These are phyloP conservation scores for Argynnis bischoffii DNA, from an alignment of 2,888 invertebrate species.

Conservation along the genomic window DNA sequence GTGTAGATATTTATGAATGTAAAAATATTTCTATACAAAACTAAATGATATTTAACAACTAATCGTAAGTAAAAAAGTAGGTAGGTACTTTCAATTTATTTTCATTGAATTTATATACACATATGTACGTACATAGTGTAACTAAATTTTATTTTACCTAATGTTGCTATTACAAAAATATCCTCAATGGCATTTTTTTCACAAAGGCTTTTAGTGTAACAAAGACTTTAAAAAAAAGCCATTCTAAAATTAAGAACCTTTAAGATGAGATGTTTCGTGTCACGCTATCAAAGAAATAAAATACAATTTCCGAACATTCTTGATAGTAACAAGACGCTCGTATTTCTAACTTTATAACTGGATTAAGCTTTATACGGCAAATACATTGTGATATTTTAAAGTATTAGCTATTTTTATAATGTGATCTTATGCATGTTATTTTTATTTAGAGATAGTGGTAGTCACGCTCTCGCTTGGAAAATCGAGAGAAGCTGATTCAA, in stretches of 20 bases:
- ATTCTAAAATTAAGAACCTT: not conserved
- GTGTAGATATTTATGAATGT: too few relatives aligned
- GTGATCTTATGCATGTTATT: too few relatives aligned
- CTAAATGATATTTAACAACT: too few relatives aligned
- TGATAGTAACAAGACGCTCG: slow-evolving; percentile 11
- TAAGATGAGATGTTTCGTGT: slow-evolving; percentile 1
- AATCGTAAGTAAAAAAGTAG: too few relatives aligned
- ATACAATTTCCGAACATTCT: slow-evolving; percentile 12
- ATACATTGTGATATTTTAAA: too few relatives aligned
- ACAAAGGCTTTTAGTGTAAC: slow-evolving; percentile 3
- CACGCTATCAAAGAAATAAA: slow-evolving; percentile 3
- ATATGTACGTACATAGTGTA: not conserved
- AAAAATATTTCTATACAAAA: too few relatives aligned
- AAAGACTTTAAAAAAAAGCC: not conserved
- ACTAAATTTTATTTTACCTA: not conserved
- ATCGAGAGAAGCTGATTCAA: too few relatives aligned
- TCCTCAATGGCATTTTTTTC: not conserved
- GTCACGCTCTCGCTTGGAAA: too few relatives aligned
- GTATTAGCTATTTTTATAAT: too few relatives aligned
- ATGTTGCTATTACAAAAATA: not conserved
- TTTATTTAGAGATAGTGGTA: too few relatives aligned
- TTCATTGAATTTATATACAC: not conserved
- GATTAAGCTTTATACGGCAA: not conserved
- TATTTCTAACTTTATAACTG: slow-evolving; percentile 7
- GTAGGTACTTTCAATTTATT: too few relatives aligned